Evolutionary conservation across 2,113 vertebrate species (phyloP).

Genomic region (Bungarus multicinctus): DNA sequence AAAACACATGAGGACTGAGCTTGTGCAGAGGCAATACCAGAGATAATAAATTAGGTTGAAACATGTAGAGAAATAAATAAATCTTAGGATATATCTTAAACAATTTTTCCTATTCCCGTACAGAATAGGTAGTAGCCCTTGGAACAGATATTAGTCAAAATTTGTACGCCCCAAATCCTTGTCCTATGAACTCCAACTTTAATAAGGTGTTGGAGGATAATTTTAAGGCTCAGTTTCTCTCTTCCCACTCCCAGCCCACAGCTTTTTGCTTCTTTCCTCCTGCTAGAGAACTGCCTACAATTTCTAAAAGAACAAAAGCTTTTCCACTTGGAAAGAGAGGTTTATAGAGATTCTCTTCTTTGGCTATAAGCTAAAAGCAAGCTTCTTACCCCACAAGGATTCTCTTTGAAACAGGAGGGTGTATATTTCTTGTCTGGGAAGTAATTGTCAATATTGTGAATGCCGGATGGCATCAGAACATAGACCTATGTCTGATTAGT

Average conservation of each 20-base stretch:
- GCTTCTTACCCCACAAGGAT: neutral
- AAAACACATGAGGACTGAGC: neutral
- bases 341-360: neutral
- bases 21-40: neutral
- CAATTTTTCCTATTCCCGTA: neutral
- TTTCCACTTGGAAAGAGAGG: neutral
- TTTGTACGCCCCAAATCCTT: neutral
- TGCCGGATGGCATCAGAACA: neutral
- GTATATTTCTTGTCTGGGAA: neutral
- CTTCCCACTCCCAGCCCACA: neutral
- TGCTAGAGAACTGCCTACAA: neutral
- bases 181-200: neutral
- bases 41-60: neutral
- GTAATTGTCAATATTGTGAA: neutral
- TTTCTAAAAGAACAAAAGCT: neutral
- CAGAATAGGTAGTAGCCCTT: neutral
- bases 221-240: neutral
- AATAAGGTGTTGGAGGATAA: neutral
- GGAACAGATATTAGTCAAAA: neutral
- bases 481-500: neutral
- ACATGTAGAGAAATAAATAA: neutral
- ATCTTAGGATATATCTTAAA: neutral
- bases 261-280: neutral
- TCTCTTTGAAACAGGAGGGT: neutral
- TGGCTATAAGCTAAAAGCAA: neutral